Evolutionary conservation across 1,140 invertebrate species (phyloP).

Genomic region (Oreohelix idahoensis): DNA sequence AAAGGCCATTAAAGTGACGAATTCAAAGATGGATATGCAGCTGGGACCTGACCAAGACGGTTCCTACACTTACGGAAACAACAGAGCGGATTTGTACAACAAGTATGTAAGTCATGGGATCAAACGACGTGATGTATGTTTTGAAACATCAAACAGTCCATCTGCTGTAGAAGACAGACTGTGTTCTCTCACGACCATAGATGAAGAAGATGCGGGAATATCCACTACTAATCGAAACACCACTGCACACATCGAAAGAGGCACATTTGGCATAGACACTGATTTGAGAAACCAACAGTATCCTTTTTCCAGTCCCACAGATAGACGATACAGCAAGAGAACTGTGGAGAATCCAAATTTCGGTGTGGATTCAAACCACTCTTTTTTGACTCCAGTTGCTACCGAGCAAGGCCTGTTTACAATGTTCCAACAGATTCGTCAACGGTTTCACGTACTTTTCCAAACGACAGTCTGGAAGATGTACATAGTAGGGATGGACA

Average conservation of each 20-base stretch:
- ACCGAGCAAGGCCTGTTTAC: conserved; percentile 8
- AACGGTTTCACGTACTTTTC: background rate
- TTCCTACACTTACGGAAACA: too few species aligned
- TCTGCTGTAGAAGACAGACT: conserved; percentile 24
- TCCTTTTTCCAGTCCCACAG: background rate
- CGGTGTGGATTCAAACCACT: background rate
- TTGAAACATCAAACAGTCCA: background rate
- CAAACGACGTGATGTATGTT: background rate
- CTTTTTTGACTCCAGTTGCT: background rate
- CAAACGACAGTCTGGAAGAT: background rate
- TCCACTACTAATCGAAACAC: background rate
- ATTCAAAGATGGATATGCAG: too few species aligned
- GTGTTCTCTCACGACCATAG: conserved; percentile 23
- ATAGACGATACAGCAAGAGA: background rate
- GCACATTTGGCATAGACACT: background rate
- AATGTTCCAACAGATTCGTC: background rate
- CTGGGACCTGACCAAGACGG: too few species aligned
- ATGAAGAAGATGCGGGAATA: conserved; percentile 7
- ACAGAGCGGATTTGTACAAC: background rate
- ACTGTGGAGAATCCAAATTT: conserved; percentile 2
- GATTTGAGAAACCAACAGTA: background rate
- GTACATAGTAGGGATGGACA: background rate
- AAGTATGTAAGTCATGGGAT: background rate
- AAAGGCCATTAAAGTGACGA: too few species aligned
- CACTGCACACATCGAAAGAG: background rate